Conservation (phyloP, 2,797 vertebrate species). For the Enteromius thamalakanensis region DNA sequence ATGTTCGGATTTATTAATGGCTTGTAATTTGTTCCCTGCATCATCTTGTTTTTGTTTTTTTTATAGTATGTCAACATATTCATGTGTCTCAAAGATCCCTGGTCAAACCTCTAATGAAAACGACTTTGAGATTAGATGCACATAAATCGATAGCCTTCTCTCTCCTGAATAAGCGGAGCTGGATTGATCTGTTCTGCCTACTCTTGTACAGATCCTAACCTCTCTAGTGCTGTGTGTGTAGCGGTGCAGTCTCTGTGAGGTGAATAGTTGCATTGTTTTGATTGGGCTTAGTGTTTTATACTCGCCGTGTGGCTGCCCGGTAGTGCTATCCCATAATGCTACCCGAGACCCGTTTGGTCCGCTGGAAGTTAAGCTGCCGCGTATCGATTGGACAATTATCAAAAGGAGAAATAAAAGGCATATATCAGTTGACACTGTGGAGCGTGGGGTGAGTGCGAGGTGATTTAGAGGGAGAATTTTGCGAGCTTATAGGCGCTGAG, state of each 20-base stretch:
- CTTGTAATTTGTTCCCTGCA: slow-evolving; percentile 15
- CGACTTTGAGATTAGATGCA: slow-evolving; percentile 49
- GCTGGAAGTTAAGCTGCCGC: background rate
- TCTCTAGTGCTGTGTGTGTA: slow-evolving; percentile 33
- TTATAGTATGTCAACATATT: slow-evolving; percentile 29
- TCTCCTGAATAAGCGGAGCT: slow-evolving; percentile 36
- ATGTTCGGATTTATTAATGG: slow-evolving; percentile 26
- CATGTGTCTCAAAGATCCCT: slow-evolving; percentile 33
- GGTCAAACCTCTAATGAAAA: slow-evolving; percentile 44
- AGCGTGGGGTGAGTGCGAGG: background rate
- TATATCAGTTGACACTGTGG: slow-evolving; percentile 30
- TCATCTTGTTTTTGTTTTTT: slow-evolving; percentile 2
- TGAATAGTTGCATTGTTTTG: slow-evolving; percentile 49
- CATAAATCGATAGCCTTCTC: slow-evolving; percentile 44
- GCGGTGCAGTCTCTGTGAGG: slow-evolving; percentile 41
- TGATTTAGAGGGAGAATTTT: slow-evolving; percentile 32
- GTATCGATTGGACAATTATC: slow-evolving; percentile 38
- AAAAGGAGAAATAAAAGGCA: slow-evolving; percentile 27
- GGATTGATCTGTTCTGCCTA: slow-evolving; percentile 43
- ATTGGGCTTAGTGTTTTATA: slow-evolving; percentile 44
- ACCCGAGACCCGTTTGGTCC: slow-evolving; percentile 1
- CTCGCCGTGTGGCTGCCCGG: slow-evolving; percentile 10
- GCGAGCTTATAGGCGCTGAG: slow-evolving; percentile 25
- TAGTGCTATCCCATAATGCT: slow-evolving; percentile 24
- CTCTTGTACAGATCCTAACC: slow-evolving; percentile 39